These are phyloP conservation scores for Penaeus japonicus DNA, from an alignment of 1,140 invertebrate species.

Conservation along the genomic window DNA sequence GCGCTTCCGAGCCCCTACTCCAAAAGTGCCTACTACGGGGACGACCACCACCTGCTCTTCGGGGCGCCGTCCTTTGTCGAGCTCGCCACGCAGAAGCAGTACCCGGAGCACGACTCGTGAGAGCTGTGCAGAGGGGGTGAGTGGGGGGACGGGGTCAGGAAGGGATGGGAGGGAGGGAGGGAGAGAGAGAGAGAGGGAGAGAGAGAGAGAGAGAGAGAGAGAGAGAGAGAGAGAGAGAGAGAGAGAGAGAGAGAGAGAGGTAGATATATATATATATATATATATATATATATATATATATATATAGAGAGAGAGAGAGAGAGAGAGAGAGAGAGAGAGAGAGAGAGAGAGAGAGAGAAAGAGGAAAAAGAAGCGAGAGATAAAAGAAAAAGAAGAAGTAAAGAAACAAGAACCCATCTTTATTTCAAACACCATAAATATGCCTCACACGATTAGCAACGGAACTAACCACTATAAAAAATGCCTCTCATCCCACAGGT, in stretches of 20 bases:
- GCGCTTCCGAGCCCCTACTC: slow-evolving; percentile 36
- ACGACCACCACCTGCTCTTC: slow-evolving; percentile 24
- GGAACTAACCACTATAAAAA: neutral
- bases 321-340: slow-evolving; percentile 13
- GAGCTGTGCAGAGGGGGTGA: slow-evolving; percentile 3
- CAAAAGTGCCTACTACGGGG: slow-evolving; percentile 37
- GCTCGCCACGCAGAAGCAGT: neutral
- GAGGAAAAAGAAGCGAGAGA: too few species aligned
- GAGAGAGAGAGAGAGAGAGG: slow-evolving; percentile 24
- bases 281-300: neutral
- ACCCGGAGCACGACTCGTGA: slow-evolving; percentile 42
- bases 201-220: neutral
- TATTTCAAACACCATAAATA: neutral
- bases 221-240: neutral
- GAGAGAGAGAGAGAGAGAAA: neutral
- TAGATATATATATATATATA: slow-evolving; percentile 6
- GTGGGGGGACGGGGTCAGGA: neutral
- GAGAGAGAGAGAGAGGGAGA: neutral
- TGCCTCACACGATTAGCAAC: too few species aligned
- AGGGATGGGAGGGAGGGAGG: neutral
- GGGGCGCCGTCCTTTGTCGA: slow-evolving; percentile 20
- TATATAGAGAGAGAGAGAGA: slow-evolving; percentile 1
- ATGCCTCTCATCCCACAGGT: too few species aligned
- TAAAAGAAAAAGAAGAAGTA: slow-evolving; percentile 11
- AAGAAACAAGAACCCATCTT: neutral